Evolutionary conservation across 1,140 invertebrate species (phyloP).

Genomic region (Oncopodura yosiiana): DNA sequence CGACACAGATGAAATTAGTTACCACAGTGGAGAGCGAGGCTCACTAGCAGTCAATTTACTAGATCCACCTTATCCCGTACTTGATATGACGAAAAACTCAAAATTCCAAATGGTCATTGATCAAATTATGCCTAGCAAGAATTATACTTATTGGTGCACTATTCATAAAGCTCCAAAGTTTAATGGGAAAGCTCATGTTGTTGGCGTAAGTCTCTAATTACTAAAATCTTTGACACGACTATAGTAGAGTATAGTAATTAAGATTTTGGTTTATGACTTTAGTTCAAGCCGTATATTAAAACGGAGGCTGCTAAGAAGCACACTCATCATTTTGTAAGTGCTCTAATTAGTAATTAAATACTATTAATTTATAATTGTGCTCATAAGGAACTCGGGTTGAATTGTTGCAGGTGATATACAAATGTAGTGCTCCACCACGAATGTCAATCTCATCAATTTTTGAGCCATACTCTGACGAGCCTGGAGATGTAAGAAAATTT

Average conservation of each 20-base stretch:
- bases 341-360: too few relatives aligned
- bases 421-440: slow-evolving; percentile 19
- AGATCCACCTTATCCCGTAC: slow-evolving; percentile 41
- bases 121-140: slow-evolving; percentile 24
- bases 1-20: slow-evolving; percentile 47
- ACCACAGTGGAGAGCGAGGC: slow-evolving; percentile 54
- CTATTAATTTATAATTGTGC: too few relatives aligned
- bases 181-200: slow-evolving; percentile 63
- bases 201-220: slow-evolving; percentile 48
- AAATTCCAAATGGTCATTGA: slow-evolving; percentile 63
- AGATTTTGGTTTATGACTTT: neutral
- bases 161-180: slow-evolving; percentile 64
- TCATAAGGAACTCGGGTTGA: neutral
- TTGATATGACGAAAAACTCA: slow-evolving; percentile 44
- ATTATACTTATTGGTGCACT: slow-evolving; percentile 76
- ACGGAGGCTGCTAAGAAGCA: slow-evolving; percentile 20
- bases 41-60: slow-evolving; percentile 54
- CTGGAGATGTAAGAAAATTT: too few relatives aligned
- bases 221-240: too few relatives aligned
- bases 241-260: too few relatives aligned
- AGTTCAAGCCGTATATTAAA: slow-evolving; percentile 26
- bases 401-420: slow-evolving; percentile 18
- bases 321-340: slow-evolving; percentile 34
- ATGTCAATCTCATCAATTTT: slow-evolving; percentile 5
- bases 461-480: slow-evolving; percentile 13